Base-by-base conservation (phyloP, 2,797 vertebrate genomes). In the Neolamprologus multifasciatus region DNA sequence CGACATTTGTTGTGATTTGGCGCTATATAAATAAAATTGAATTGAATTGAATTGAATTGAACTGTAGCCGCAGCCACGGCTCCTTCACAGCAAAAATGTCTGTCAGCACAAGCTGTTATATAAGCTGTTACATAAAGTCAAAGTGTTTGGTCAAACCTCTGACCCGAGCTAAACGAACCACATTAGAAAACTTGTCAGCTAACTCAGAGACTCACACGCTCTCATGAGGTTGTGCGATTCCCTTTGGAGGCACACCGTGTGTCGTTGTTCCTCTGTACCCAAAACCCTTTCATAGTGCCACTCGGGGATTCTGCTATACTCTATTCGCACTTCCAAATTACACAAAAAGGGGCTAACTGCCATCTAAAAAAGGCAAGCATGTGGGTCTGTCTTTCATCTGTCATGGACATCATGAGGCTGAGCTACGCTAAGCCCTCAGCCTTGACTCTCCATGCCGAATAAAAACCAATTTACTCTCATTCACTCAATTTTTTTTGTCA, bases 71-170 rank as follows among this genome's bases (percentile, higher is more conserved):
- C 3, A 4, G 8, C 23, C 10, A 29, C 7, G 4, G 43, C 38
- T 78, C 40, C 84, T 81, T 50, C 62, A 40, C 69, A 23, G 9
- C 80, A 85, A 89, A 88, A 78, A 89, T 91, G 90, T 31, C 85
- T 38, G 59, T 55, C 55, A 19, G 59, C 84, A 83, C 69, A 84
- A 78, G 64, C 76, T 17, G 43, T 93, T 93, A 89, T 67, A 82
- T 92, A 91, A 93, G 85, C 40, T 17, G 26, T 94, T 90, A 92
- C 77, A 79, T 90, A 89, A 93, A 89, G 81, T 78, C 62, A 80
- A 74, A 88, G 83, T 86, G 74, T 87, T 76, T 77, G 84, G 80
- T 86, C 52, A 45, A 79, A 62, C 29, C 82, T 43, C 57, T 86
- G 84, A 92, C 88, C 90, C 88, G 74, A 69, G 43, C 86, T 55